Conservation (phyloP, 2,797 vertebrate species). For the Ctenochaetus hawaiiensis region DNA sequence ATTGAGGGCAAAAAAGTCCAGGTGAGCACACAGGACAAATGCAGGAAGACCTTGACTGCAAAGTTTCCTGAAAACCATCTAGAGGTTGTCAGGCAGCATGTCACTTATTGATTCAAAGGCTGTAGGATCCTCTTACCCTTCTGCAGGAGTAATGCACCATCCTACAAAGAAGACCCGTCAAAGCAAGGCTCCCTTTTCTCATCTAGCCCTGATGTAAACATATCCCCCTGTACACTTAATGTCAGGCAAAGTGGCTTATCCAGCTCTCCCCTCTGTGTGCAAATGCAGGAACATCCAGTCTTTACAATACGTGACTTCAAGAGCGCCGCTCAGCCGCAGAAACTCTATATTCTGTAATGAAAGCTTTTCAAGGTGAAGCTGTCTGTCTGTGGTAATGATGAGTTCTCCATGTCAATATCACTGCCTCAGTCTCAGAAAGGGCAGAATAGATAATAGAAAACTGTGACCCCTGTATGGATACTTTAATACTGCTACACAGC, state of each 20-base stretch:
- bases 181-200: conserved; percentile 30
- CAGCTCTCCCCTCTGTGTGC: conserved; percentile 22
- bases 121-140: conserved; percentile 59
- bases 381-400: conserved; percentile 9
- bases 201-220: conserved; percentile 42
- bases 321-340: background rate
- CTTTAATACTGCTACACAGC: conserved; percentile 19
- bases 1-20: background rate
- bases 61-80: conserved; percentile 32
- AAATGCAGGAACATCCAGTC: conserved; percentile 21
- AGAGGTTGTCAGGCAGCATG: conserved; percentile 30
- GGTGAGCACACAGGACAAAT: background rate
- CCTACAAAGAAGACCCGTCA: background rate
- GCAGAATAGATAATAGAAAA: conserved; percentile 26
- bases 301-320: conserved; percentile 1
- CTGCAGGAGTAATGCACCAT: conserved; percentile 48
- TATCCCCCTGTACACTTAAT: conserved; percentile 23
- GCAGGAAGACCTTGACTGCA: conserved; percentile 33
- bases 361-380: conserved; percentile 28
- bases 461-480: conserved; percentile 30
- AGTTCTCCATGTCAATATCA: conserved; percentile 37
- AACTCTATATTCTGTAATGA: conserved; percentile 16
- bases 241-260: conserved; percentile 20
- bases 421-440: conserved; percentile 40
- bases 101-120: conserved; percentile 59